Percentiles rank a stretch among this genome's conserved stretches.
These are phyloP conservation scores for Turritopsis rubra DNA, from an alignment of 30 jellyfish, hydroid and myxozoan species.

Conservation along the genomic window DNA sequence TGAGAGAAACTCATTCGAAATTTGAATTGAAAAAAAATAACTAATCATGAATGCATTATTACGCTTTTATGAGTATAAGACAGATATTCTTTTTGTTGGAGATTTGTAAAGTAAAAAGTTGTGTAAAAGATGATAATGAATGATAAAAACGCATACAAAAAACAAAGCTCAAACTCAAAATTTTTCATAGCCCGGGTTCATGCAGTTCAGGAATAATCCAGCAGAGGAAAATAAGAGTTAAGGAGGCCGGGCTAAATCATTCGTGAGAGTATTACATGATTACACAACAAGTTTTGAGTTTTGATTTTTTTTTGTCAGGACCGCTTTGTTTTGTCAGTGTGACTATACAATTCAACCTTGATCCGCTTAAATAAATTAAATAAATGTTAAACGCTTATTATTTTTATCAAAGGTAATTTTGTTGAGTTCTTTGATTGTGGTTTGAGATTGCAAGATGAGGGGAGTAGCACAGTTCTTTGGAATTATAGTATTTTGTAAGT, in stretches of 20 bases:
- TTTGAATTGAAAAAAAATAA: too few species aligned
- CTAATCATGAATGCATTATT: too few species aligned
- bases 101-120: too few species aligned
- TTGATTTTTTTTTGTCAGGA: background rate
- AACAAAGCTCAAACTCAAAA: too few species aligned
- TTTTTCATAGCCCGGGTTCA: too few species aligned
- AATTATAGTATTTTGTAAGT: background rate
- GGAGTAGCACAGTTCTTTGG: background rate
- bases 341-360: background rate
- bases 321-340: background rate
- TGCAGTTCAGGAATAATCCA: too few species aligned
- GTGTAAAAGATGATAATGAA: too few species aligned
- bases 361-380: background rate
- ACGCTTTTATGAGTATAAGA: too few species aligned
- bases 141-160: too few species aligned
- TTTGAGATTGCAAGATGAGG: background rate
- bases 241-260: background rate
- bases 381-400: background rate
- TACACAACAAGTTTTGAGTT: background rate
- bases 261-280: background rate
- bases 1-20: too few species aligned
- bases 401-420: background rate
- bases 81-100: too few species aligned
- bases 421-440: background rate
- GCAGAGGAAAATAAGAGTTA: background rate